Evolutionary conservation across 2,797 vertebrate genomes (phyloP).

Genomic region (Chromobotia macracanthus): DNA sequence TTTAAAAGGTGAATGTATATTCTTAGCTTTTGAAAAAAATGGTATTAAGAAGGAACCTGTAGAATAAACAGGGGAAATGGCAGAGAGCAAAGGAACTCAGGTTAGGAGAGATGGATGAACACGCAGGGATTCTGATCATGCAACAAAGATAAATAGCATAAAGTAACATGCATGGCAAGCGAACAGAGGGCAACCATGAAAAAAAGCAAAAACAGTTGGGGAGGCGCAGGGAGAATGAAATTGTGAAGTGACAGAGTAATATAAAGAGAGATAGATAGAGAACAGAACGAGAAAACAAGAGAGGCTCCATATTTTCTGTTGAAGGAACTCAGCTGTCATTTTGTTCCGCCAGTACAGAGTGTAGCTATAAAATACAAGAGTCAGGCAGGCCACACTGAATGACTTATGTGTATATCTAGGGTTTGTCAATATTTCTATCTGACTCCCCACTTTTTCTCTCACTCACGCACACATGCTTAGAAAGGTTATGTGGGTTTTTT

Average conservation of each 20-base stretch:
- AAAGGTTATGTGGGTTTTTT: constrained; percentile 3
- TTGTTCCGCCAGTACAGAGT: constrained; percentile 81
- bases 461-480: constrained; percentile 3
- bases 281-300: constrained; percentile 51
- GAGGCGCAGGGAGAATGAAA: constrained; percentile 72
- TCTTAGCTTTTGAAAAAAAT: no score
- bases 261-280: constrained; percentile 52
- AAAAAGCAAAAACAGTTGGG: constrained; percentile 72
- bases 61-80: constrained; percentile 63
- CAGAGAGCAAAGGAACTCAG: neutral
- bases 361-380: constrained; percentile 81
- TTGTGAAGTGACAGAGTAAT: constrained; percentile 70
- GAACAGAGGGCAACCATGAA: constrained; percentile 74
- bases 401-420: constrained; percentile 85
- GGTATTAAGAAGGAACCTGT: neutral
- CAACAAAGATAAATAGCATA: constrained; percentile 74
- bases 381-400: constrained; percentile 75
- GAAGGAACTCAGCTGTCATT: constrained; percentile 86
- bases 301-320: constrained; percentile 80
- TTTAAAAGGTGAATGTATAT: no score
- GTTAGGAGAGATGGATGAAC: constrained; percentile 41
- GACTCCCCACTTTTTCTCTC: constrained; percentile 63
- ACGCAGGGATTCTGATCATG: constrained; percentile 18
- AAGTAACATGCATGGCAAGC: constrained; percentile 72
- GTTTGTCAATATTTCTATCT: constrained; percentile 87